Base-by-base conservation (phyloP, 2,888 invertebrate species). In the Agrochola circellaris region DNA sequence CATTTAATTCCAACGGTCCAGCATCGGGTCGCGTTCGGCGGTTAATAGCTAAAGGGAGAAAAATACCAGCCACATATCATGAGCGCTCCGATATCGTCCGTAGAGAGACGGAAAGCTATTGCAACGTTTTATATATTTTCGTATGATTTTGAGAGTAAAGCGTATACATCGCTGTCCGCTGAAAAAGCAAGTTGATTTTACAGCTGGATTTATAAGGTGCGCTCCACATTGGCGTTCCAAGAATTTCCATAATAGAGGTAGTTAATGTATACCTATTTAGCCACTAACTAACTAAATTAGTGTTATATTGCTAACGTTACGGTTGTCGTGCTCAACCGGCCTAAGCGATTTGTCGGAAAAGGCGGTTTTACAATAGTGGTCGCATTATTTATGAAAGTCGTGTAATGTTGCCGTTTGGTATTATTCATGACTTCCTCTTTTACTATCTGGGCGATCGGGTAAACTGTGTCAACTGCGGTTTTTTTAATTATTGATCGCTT, bases 291-390 rank as follows among this genome's bases (percentile, higher is more conserved):
- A 69, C 51, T 70, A 76, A 85, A 82, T 85, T 85, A 76, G 79
- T 74, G 73, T 74, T 79, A 69, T 76, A 69, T 74, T 74, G 65
- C 68, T 45, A 62, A 38, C 26, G 61, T 78, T 85, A 84, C 64
- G 60, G 79, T 62, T 72, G 51, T 82, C 79, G 85, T 85, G 85
- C 51, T 70, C 71, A 72, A 56, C 64, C n/a, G 60, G 77, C 71
- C 76, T 85, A 75, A 84, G 71, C 62, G 75, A 66, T 85, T 75
- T 85, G 85, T 76, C 75, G 82, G 81, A 56, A 75, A 68, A 81
- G 62, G 78, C 71, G 48, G 69, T 61, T 62, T 23, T 56, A 81
- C 73, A 68, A 62, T 72, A 64, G 64, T 72, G 64, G 17, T 69
- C 34, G 65, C 51, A 26, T 70, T 67, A 73, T 72, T 84, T 72